These are phyloP conservation scores for Acanthurus leucopareius DNA, from an alignment of 2,797 vertebrate genomes.

Conservation along the genomic window DNA sequence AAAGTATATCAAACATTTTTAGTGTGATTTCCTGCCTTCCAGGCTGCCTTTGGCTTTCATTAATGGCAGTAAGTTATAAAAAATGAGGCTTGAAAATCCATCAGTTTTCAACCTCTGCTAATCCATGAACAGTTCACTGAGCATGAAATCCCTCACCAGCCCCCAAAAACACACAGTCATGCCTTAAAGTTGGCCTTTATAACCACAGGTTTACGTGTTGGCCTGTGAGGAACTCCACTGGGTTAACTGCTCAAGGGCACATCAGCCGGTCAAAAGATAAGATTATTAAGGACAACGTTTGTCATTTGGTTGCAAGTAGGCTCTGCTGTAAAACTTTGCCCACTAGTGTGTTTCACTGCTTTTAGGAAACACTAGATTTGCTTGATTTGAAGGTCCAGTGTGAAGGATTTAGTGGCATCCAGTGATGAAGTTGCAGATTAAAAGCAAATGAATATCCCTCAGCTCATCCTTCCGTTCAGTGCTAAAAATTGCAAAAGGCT, in stretches of 20 bases:
- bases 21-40: background rate
- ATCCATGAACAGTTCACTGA: background rate
- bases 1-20: conserved; percentile 3
- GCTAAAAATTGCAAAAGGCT: too few relatives aligned
- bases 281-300: background rate
- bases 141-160: background rate
- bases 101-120: conserved; percentile 18
- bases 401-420: too few relatives aligned
- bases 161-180: conserved; percentile 1
- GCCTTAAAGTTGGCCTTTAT: background rate
- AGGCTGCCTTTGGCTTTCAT: background rate
- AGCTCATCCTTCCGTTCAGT: too few relatives aligned
- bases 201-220: background rate
- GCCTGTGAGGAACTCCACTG: conserved; percentile 3
- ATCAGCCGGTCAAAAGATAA: background rate
- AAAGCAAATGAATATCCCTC: too few relatives aligned
- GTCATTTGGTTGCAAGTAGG: too few relatives aligned
- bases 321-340: too few relatives aligned
- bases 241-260: conserved; percentile 3
- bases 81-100: conserved; percentile 5
- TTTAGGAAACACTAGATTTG: too few relatives aligned
- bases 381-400: too few relatives aligned
- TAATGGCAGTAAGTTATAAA: conserved; percentile 7
- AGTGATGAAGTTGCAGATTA: too few relatives aligned
- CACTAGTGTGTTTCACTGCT: too few relatives aligned